Conservation (phyloP, 1,140 invertebrate species). For the Euwallacea similis region DNA sequence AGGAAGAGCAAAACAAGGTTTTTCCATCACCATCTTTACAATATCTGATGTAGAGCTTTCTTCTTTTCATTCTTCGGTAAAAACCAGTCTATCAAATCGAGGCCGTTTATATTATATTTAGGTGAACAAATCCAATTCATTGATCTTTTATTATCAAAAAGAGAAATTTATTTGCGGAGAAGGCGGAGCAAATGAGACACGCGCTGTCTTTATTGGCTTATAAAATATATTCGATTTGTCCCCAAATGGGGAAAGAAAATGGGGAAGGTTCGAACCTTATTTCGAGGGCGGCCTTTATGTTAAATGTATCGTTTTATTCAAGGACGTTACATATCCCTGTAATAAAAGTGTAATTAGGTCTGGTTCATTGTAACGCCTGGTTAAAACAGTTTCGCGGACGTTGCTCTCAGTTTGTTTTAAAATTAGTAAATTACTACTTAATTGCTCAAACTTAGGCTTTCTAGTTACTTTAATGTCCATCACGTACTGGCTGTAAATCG, state of each 20-base stretch:
- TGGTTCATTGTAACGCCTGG: neutral
- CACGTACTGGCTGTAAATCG: neutral
- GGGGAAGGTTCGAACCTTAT: too few relatives aligned
- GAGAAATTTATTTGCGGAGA: slow-evolving; percentile 29
- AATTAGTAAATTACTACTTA: too few relatives aligned
- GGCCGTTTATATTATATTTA: slow-evolving; percentile 50
- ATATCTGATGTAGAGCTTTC: slow-evolving; percentile 10
- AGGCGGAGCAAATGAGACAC: slow-evolving; percentile 10
- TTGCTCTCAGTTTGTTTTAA: neutral
- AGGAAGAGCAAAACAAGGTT: neutral
- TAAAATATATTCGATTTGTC: too few relatives aligned
- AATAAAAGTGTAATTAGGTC: neutral
- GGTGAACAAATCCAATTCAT: slow-evolving; percentile 47
- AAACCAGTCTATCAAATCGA: slow-evolving; percentile 49
- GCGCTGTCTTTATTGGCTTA: neutral
- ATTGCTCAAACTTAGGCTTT: neutral
- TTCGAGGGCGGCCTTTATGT: too few relatives aligned
- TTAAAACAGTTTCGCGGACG: neutral
- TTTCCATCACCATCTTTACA: slow-evolving; percentile 7
- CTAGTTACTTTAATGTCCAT: neutral
- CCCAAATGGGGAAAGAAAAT: too few relatives aligned
- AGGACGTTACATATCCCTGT: neutral
- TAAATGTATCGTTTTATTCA: neutral
- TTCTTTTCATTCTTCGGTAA: slow-evolving; percentile 37
- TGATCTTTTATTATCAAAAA: slow-evolving; percentile 48